Evolutionary conservation across 2,888 invertebrate genomes (phyloP), one percentile per base, ranked within the genome.

Genomic region (Mamestra brassicae): DNA sequence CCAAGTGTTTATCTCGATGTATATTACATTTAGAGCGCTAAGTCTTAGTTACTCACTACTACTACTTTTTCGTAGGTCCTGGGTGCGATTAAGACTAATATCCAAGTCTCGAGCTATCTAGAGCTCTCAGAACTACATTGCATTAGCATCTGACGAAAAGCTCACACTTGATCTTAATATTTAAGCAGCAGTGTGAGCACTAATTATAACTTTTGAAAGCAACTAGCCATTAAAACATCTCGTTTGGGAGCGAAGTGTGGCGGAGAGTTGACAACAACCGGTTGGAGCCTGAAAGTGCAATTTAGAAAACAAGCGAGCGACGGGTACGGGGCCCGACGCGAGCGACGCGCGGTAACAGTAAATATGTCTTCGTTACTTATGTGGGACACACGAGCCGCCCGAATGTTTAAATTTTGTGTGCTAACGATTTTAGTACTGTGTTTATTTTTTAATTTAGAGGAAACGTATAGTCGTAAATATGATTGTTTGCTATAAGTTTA

Each of bases 341-440:
- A 8, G 58, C 77, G 69, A 4, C 38, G 47, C n/a, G 60, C 63
- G 64, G 75, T 80, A 50, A 60, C 79, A 63, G 81, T 78, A 81
- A 86, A 86, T 85, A 88, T 85, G 83, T 86, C 82, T 85, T 87
- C 84, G 79, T 83, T 88, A 73, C 71, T 76, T 68, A 64, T 36
- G 55, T 8, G 66, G 10, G 71, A 81, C 84, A 84, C 64, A 87
- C 78, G 78, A 62, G 4, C 64, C 7, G 0, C 11, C 7, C 8
- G 42, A 54, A 63, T 8, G 26, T 7, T 15, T 45, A 10, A 52
- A 34, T 52, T 65, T 10, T 34, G 52, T 52, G 26, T 17, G 42
- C n/a, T 34, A 50, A 50, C 10, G 42, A 66, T 74, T 42, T 47
- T 45, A 17, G 11, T 26, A 6, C 4, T 15, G 10, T n/a, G 13